Evolutionary conservation across 2,888 invertebrate genomes (phyloP), one percentile per base, ranked within the genome.

Genomic region (Sipha maydis): DNA sequence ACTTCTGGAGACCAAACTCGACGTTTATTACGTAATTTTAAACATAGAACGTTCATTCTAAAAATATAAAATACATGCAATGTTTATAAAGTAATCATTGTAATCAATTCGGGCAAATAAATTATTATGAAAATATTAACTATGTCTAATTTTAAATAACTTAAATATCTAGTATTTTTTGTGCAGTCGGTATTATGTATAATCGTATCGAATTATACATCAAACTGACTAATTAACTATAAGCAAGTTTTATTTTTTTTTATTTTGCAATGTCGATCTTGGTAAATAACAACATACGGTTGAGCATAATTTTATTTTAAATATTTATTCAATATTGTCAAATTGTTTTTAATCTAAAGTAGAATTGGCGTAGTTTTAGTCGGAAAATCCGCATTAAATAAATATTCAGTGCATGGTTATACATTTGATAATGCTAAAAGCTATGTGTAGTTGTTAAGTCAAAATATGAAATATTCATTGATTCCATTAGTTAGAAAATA

Each of bases 31-130:
- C 89, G 89, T 21, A 89, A 41, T 79, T 85, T 89, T 5, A 89
- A 85, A n/a, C 89, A 89, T 3, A 89, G 76, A 19, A 89, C 79
- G 61, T 84, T 85, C 89, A 89, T 89, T 25, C 84, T 89, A 11
- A 48, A 78, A 28, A 69, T 3, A 28, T 21, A 61, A 61, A 61
- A 25, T 48, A 14, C 1, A 11, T 48, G 1, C 8, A 48, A 11
- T 48, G 48, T 14, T 48, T 48, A 48, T 14, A 48, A 48, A 14
- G 41, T 41, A 41, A 38, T 34, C 34, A 34, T 2, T 34, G 34
- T 34, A 34, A 34, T 48, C 11, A 48, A 48, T 1, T 48, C 11
- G 48, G 14, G 11, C 3, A 48, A 48, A 48, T 48, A 48, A 48
- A 48, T 48, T 48, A 48, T 14, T 11, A 14, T 48, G 14, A 48